Evolutionary conservation across 2,113 vertebrate species (phyloP), one percentile per base, ranked within the genome.

Genomic region (Crypturellus undulatus): DNA sequence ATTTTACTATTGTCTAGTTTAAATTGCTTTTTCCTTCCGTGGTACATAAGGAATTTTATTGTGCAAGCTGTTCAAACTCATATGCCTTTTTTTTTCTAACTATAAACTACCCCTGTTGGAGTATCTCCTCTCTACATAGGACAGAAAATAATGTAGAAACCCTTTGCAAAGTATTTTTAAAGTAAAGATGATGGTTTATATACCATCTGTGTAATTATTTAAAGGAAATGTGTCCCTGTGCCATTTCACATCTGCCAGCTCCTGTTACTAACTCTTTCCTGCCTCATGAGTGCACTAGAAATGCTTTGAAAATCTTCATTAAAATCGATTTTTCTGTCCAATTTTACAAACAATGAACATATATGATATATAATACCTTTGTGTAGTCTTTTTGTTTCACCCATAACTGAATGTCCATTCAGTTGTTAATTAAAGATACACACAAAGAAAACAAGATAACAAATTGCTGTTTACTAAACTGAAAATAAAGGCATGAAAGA

Each of bases 301-400:
- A 89, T 16, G 30, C 24, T 80, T 86, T 16, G 3, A 24, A 93
- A 92, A 82, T 32, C 36, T 93, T 95, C 80, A 82, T 96, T 93
- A 83, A 94, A 90, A 94, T 90, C 9, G 78, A 94, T 95, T 97
- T 95, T 95, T 83, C 21, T 22, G 47, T 83, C 45, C 36, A 43
- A 4, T 79, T 92, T 93, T 56, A 56, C 60, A 71, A 92, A 42
- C 60, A 54, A 24, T 40, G 34, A 87, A 94, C 97, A 88, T 68
- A 32, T 49, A 92, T 56, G 47, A 77, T 32, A 70, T 36, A 65
- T 89, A 36, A 78, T 81, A 95, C 58, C 68, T 80, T 28, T 59
- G 45, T 38, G 83, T 25, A 22, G 19, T 25, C 26, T 79, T 38
- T 54, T 92, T 72, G 19, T 40, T 92, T 75, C 64, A 70, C 40